Conservation (phyloP, 2,113 vertebrate genomes). For the Theropithecus gelada region DNA sequence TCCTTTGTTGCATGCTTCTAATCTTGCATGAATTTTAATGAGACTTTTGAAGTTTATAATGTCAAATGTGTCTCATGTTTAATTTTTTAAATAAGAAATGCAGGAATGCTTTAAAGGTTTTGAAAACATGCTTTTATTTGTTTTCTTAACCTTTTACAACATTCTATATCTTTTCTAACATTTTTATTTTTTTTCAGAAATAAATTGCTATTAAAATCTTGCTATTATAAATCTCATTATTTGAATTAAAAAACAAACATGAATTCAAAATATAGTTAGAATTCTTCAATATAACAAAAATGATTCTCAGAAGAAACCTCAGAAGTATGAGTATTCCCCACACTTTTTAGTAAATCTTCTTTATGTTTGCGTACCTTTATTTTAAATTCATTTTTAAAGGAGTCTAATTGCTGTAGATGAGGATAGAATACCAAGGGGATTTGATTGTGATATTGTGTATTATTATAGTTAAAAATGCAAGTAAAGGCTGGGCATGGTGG, state of each 20-base stretch:
- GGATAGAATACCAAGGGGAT: background rate
- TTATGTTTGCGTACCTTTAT: background rate
- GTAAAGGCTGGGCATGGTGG: too few species aligned
- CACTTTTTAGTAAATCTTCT: background rate
- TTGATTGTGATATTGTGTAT: background rate
- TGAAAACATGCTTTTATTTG: background rate
- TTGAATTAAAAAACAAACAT: slow-evolving; percentile 53
- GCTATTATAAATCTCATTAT: background rate
- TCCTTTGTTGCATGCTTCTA: background rate
- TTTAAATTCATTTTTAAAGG: slow-evolving; percentile 32
- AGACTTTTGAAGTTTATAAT: slow-evolving; percentile 21
- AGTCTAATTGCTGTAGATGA: slow-evolving; percentile 32
- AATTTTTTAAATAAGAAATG: background rate
- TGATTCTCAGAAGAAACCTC: background rate
- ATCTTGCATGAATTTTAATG: slow-evolving; percentile 27
- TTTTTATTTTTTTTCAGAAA: background rate
- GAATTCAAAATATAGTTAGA: slow-evolving; percentile 42
- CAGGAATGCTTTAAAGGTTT: background rate
- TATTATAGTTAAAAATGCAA: background rate
- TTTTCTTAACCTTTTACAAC: background rate
- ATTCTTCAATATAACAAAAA: slow-evolving; percentile 2
- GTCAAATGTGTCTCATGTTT: slow-evolving; percentile 14
- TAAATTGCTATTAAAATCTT: background rate
- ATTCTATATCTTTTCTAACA: background rate
- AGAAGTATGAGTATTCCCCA: background rate